Evolutionary conservation across 2,797 vertebrate genomes (phyloP), one percentile per base, ranked within the genome.

Genomic region (Acanthurus tractus): DNA sequence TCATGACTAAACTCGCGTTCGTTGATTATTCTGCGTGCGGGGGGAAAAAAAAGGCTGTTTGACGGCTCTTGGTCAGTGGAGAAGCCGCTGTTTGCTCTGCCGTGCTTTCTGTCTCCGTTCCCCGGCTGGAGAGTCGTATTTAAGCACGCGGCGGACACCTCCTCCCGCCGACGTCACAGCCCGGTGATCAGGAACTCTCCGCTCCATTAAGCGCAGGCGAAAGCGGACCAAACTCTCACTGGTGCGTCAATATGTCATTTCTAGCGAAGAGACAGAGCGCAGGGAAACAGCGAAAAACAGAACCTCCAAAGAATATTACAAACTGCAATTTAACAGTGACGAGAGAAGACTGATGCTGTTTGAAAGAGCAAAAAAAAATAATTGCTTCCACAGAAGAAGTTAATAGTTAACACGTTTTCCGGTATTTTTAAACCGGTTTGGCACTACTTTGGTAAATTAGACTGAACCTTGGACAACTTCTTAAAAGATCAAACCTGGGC

Each of bases 1-100:
- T 99, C 97, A 98, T 98, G 67, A 84, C 92, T 80, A 54, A 2
- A 57, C 10, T 10, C 1, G 25, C 4, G 13, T 9, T 20, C 1
- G 34, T 1, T 25, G 9, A 46, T 0, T 13, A 45, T 46, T 46
- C 66, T 81, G 78, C 74, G 77, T 76, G 71, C 10, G 10, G 40
- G 6, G 40, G 12, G 40, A 6, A 84, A 64, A 59, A 63, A 87
- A 72, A 67, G 8, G 10, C 40, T 18, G 2, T 0, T 0, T 40
- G 10, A 53, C 4, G 1, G 36, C 2, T 1, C 34, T 36, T 0
- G 7, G 13, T 54, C 3, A 0, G 34, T 1, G 1, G 6, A 0
- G 14, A 20, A 0, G 14, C 18, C 46, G 8, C 10, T 0, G 8
- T 10, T 17, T 0, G 66, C 22, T 63, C 44, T 61, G 73, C 58